A percentile compares a stretch with the other conserved stretches of the same genome.
Evolutionary conservation across 2,113 vertebrate species (phyloP).

Genomic region (Catagonus wagneri): DNA sequence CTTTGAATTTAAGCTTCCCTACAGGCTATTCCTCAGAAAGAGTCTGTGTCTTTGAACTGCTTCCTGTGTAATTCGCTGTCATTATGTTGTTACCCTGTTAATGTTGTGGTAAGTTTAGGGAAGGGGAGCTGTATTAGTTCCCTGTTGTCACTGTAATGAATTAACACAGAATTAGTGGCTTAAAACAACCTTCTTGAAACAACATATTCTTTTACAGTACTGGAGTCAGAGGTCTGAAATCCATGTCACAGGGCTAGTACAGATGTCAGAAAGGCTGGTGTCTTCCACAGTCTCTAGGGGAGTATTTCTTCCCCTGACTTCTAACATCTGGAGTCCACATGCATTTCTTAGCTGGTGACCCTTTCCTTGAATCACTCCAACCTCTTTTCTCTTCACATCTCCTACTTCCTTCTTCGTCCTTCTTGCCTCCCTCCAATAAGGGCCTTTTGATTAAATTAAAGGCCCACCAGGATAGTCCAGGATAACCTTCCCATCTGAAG

Average conservation of each 20-base stretch:
- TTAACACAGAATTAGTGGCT: neutral
- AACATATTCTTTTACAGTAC: too few species aligned
- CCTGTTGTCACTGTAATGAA: neutral
- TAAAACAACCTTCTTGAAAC: neutral
- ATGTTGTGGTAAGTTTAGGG: neutral
- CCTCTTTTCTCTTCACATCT: neutral
- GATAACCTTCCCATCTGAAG: neutral
- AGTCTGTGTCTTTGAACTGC: neutral
- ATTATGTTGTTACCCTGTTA: too few species aligned
- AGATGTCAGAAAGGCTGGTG: neutral
- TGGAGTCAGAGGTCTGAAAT: neutral
- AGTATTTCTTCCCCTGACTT: neutral
- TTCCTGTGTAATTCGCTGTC: neutral
- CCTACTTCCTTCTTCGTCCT: neutral
- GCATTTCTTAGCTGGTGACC: neutral
- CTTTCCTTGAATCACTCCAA: neutral
- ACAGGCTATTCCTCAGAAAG: neutral
- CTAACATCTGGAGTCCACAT: neutral
- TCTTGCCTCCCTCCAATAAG: neutral
- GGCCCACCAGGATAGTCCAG: neutral
- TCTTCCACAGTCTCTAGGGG: neutral
- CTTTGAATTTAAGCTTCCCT: neutral
- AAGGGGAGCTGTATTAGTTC: neutral
- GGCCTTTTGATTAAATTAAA: slow-evolving; percentile 29
- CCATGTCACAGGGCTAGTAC: neutral